These are phyloP conservation scores for Ethmia dodecea DNA, from an alignment of 2,888 invertebrate genomes.

Conservation along the genomic window DNA sequence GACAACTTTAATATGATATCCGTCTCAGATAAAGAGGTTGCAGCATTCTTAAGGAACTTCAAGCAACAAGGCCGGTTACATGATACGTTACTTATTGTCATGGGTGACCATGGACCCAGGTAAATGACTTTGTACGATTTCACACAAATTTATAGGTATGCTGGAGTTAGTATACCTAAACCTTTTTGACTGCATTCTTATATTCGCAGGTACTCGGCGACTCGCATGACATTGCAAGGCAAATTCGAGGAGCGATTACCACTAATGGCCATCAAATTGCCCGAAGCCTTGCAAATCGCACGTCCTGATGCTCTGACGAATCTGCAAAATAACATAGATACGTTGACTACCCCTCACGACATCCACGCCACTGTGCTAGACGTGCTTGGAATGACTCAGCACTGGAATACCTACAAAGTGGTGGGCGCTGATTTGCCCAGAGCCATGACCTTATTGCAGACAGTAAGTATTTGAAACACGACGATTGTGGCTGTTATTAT, in stretches of 20 bases:
- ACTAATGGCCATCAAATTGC: slow-evolving; percentile 87
- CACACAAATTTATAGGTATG: slow-evolving; percentile 6
- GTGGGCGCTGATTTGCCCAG: slow-evolving; percentile 73
- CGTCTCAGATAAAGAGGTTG: slow-evolving; percentile 85
- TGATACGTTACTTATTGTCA: slow-evolving; percentile 89
- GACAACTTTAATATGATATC: slow-evolving; percentile 89
- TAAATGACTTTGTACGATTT: slow-evolving; percentile 31
- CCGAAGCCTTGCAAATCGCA: slow-evolving; percentile 80
- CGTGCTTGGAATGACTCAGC: slow-evolving; percentile 18
- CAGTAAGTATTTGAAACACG: too few relatives aligned
- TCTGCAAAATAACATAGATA: slow-evolving; percentile 79
- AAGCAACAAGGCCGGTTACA: slow-evolving; percentile 80
- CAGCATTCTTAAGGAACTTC: slow-evolving; percentile 80
- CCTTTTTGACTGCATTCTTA: neutral
- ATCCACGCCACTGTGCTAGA: slow-evolving; percentile 81
- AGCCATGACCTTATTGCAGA: slow-evolving; percentile 79
- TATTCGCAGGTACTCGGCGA: slow-evolving; percentile 83
- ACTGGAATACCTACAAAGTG: slow-evolving; percentile 41
- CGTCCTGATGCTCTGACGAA: slow-evolving; percentile 79
- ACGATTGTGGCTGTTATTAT: too few relatives aligned
- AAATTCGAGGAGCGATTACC: slow-evolving; percentile 94
- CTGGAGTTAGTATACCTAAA: neutral
- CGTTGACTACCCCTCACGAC: slow-evolving; percentile 90
- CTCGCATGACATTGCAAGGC: slow-evolving; percentile 92
- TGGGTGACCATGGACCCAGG: slow-evolving; percentile 97